phyloP scores from a whole-genome alignment of 2,797 vertebrate genomes.

The Odontamblyopus lacepedii region DNA sequence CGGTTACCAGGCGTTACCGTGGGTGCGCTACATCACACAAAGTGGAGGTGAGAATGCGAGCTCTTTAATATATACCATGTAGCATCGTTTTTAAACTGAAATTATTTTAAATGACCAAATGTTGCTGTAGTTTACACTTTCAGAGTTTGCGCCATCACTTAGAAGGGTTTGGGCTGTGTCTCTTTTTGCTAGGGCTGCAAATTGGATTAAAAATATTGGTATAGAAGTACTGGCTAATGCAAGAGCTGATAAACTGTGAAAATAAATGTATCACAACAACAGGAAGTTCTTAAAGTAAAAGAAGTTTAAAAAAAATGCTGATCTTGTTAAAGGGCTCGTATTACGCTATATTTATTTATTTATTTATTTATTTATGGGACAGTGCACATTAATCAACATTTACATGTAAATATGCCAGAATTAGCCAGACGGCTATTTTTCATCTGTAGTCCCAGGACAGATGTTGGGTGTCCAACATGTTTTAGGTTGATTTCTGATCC shows the following conservation, averaged over 20 bases:
- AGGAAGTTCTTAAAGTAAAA: not conserved
- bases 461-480: too few species aligned
- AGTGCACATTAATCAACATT: too few species aligned
- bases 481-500: too few species aligned
- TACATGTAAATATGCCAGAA: too few species aligned
- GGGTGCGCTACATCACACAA: slow-evolving; percentile 85
- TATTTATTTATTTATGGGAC: too few species aligned
- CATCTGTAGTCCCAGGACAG: too few species aligned
- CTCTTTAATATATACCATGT: not conserved
- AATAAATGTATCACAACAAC: not conserved
- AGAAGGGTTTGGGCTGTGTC: not conserved
- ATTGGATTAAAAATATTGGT: not conserved
- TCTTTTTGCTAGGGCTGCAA: not conserved
- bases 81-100: not conserved
- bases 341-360: too few species aligned
- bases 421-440: too few species aligned
- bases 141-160: not conserved
- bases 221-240: not conserved
- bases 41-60: slow-evolving; percentile 78
- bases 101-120: not conserved
- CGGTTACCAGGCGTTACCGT: slow-evolving; percentile 82
- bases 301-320: too few species aligned
- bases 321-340: too few species aligned
- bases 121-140: not conserved
- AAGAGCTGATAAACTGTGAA: not conserved